phyloP scores from a whole-genome alignment of 92 coral and sea anemone species.

The Parazoanthus swiftii region DNA sequence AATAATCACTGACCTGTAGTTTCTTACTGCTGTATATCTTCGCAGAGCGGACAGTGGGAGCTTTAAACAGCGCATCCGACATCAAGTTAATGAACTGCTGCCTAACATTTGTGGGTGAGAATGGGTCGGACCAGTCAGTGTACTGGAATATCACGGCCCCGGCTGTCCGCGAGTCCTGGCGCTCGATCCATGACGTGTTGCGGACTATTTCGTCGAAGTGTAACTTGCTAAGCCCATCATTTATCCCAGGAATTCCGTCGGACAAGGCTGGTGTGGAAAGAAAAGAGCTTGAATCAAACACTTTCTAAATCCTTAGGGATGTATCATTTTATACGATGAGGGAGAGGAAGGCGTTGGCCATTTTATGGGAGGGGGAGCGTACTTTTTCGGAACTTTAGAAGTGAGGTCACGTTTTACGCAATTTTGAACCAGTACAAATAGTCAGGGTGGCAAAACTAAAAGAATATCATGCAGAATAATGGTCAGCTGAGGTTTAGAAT shows the following conservation, averaged over 20 bases:
- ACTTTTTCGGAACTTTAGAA: no score
- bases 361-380: no score
- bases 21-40: constrained; percentile 10
- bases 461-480: no score
- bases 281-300: neutral
- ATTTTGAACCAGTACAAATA: no score
- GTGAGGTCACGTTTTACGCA: no score
- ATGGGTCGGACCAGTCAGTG: constrained; percentile 20
- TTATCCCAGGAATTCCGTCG: constrained; percentile 40
- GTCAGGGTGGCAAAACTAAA: no score
- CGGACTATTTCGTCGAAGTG: constrained; percentile 39
- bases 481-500: no score
- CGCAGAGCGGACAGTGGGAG: constrained; percentile 22
- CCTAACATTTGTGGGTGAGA: neutral
- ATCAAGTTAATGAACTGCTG: constrained; percentile 10
- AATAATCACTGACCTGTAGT: neutral
- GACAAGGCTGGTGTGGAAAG: constrained; percentile 28
- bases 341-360: no score
- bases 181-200: constrained; percentile 29
- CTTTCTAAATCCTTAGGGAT: neutral
- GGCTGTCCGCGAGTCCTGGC: constrained; percentile 38
- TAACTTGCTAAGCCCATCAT: constrained; percentile 45
- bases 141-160: constrained; percentile 23
- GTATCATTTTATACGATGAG: neutral
- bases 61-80: constrained; percentile 29